Evolutionary conservation across 2,888 invertebrate species (phyloP).

Genomic region (Pseudococcus viburni): DNA sequence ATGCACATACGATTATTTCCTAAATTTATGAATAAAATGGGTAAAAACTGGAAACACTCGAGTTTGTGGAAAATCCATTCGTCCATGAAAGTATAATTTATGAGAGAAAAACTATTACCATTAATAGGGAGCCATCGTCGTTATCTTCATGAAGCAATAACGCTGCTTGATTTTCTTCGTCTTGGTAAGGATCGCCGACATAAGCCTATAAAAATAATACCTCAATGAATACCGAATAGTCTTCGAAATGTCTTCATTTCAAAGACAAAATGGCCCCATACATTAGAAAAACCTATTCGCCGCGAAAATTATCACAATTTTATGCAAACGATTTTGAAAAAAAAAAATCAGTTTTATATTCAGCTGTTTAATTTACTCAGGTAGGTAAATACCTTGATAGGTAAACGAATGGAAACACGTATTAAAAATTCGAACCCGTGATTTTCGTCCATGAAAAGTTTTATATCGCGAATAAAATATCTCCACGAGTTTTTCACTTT

Average conservation of each 20-base stretch:
- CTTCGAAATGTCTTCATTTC: not conserved
- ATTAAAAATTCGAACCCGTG: not conserved
- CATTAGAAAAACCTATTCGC: not conserved
- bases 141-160: slow-evolving; percentile 86
- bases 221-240: not conserved
- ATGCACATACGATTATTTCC: not conserved
- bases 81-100: not conserved
- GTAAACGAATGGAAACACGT: not conserved
- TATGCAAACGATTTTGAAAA: not conserved
- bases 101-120: slow-evolving; percentile 75
- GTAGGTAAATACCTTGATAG: not conserved
- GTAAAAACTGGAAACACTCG: not conserved
- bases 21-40: not conserved
- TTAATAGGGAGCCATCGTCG: slow-evolving; percentile 83
- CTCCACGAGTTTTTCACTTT: not conserved
- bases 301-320: slow-evolving; percentile 12
- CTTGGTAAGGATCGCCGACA: slow-evolving; percentile 90
- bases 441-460: slow-evolving; percentile 20
- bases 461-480: not conserved
- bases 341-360: not conserved
- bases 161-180: slow-evolving; percentile 88
- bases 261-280: not conserved
- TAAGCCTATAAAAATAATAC: slow-evolving; percentile 75
- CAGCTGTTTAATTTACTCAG: not conserved
- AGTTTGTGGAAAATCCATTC: not conserved